phyloP scores from a whole-genome alignment of 2,113 vertebrate genomes.

The Laterallus jamaicensis region DNA sequence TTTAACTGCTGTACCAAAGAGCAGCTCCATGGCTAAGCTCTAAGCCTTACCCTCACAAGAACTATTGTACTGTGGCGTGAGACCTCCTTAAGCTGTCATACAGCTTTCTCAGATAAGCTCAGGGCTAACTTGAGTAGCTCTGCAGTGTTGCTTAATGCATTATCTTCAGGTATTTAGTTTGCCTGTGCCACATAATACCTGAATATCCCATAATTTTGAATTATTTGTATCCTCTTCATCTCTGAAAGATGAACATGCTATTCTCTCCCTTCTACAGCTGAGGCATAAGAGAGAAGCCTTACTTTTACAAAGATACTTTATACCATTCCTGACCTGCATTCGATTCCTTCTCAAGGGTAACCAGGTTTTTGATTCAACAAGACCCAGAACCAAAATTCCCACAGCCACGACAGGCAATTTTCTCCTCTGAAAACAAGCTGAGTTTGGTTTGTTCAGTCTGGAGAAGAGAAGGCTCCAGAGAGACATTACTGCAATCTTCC shows the following conservation, averaged over 20 bases:
- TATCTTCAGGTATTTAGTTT: background rate
- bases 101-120: background rate
- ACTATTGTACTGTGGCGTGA: background rate
- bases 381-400: background rate
- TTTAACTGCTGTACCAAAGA: background rate
- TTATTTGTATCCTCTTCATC: background rate
- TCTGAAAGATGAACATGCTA: background rate
- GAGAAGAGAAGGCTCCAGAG: no score
- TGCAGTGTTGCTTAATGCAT: background rate
- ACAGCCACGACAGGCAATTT: background rate
- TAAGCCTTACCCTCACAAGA: background rate
- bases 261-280: background rate
- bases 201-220: background rate
- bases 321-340: background rate
- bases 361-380: background rate
- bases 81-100: background rate
- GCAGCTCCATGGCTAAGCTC: background rate
- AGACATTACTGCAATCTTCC: no score
- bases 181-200: background rate
- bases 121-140: background rate
- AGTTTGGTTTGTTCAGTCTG: no score
- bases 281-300: background rate
- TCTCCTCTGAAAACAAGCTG: no score
- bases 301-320: background rate
- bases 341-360: background rate